Percentiles rank a stretch among this genome's conserved stretches.
Evolutionary conservation across 2,888 invertebrate genomes (phyloP).

Genomic region (Sphaeridia pumilis): DNA sequence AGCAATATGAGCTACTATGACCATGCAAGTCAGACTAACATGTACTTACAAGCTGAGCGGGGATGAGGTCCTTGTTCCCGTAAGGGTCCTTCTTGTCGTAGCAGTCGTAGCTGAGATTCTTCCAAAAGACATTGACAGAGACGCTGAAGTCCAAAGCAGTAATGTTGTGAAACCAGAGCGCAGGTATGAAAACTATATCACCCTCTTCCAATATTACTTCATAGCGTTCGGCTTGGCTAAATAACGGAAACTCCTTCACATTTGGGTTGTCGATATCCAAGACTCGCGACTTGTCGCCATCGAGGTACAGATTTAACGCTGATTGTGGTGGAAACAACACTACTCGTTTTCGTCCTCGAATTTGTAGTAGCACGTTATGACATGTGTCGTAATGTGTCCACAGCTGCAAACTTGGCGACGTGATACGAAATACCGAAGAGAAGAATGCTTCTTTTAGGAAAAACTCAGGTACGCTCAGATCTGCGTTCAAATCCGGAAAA

Average conservation of each 20-base stretch:
- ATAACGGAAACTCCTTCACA: constrained; percentile 41
- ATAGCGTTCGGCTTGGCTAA: constrained; percentile 40
- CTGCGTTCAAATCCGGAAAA: constrained; percentile 43
- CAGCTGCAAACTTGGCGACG: constrained; percentile 43
- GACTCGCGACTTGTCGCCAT: constrained; percentile 46
- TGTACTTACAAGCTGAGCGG: constrained; percentile 40
- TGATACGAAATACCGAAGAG: constrained; percentile 46
- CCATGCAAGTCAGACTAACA: background rate
- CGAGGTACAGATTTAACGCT: constrained; percentile 43
- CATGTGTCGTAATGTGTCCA: constrained; percentile 51
- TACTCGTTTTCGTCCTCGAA: constrained; percentile 43
- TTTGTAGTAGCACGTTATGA: constrained; percentile 47
- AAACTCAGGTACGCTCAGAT: constrained; percentile 42
- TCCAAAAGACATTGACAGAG: constrained; percentile 48
- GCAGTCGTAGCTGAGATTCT: constrained; percentile 40
- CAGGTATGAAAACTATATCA: constrained; percentile 46
- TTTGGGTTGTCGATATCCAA: constrained; percentile 45
- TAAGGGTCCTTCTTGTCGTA: constrained; percentile 47
- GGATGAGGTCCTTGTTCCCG: constrained; percentile 46
- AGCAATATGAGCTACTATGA: too few relatives aligned
- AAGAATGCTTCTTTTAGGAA: constrained; percentile 42
- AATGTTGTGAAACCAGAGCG: constrained; percentile 49
- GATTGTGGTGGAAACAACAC: constrained; percentile 44
- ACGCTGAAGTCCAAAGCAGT: constrained; percentile 43
- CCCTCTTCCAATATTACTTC: constrained; percentile 42